These are phyloP conservation scores for Drosophila santomea DNA, from an alignment of 1,140 invertebrate genomes.

Conservation along the genomic window DNA sequence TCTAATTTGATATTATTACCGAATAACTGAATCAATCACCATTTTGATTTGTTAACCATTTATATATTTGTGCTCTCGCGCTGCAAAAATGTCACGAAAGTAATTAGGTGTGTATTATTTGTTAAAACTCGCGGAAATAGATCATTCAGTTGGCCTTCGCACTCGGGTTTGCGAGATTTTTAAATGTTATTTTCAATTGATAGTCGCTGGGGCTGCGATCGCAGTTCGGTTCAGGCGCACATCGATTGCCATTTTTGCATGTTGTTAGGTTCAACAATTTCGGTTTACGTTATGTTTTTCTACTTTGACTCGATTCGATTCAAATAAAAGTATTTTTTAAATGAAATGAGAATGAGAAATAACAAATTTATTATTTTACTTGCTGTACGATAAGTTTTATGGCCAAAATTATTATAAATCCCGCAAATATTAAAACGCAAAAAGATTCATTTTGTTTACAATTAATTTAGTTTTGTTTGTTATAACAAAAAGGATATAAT, in stretches of 20 bases:
- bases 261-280: conserved; percentile 65
- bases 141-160: background rate
- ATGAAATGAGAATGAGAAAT: conserved; percentile 9
- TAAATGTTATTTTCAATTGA: conserved; percentile 45
- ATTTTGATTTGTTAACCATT: conserved; percentile 53
- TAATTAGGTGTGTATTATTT: conserved; percentile 34
- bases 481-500: conserved; percentile 41
- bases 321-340: conserved; percentile 40
- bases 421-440: conserved; percentile 30
- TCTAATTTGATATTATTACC: conserved; percentile 69
- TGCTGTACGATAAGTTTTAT: conserved; percentile 43
- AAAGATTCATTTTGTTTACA: conserved; percentile 45
- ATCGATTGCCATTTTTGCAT: conserved; percentile 68
- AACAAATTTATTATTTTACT: conserved; percentile 36
- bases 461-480: conserved; percentile 55
- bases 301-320: conserved; percentile 38
- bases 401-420: conserved; percentile 54
- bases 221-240: conserved; percentile 15
- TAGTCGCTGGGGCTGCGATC: conserved; percentile 23
- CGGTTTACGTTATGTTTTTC: conserved; percentile 54
- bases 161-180: conserved; percentile 7
- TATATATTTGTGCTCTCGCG: conserved; percentile 20
- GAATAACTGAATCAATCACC: conserved; percentile 45
- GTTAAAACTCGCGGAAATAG: conserved; percentile 18
- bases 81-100: conserved; percentile 18